Conservation (phyloP, 2,797 vertebrate genomes). For the Acanthornis magna region DNA sequence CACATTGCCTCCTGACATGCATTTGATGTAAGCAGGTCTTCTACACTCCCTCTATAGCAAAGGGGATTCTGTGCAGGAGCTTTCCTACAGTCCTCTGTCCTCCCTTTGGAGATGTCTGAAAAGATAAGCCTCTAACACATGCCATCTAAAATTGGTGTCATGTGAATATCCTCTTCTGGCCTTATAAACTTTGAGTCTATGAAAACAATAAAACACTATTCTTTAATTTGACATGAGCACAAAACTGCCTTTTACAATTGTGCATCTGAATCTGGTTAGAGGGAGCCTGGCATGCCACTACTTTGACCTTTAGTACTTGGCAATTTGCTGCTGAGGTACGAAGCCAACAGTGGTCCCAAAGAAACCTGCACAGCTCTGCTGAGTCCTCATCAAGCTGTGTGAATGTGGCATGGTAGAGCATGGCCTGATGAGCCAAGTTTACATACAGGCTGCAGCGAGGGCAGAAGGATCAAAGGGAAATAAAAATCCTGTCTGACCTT, state of each 20-base stretch:
- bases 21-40: neutral
- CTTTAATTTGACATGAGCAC: slow-evolving; percentile 34
- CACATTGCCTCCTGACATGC: neutral
- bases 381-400: neutral
- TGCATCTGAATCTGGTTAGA: slow-evolving; percentile 40
- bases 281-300: neutral
- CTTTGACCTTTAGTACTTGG: neutral
- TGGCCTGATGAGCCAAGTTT: neutral
- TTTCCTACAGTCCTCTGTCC: neutral
- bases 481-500: neutral
- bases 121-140: slow-evolving; percentile 2
- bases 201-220: slow-evolving; percentile 50
- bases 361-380: neutral
- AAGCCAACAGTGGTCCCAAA: neutral
- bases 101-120: neutral
- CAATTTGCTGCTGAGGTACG: neutral
- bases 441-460: neutral
- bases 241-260: slow-evolving; percentile 29
- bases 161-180: slow-evolving; percentile 40
- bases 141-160: slow-evolving; percentile 29
- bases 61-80: neutral
- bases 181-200: neutral
- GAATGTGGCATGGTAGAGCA: neutral
- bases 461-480: neutral
- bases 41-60: neutral